Conservation (phyloP, 2,113 vertebrate species). For the Antigone vipio region DNA sequence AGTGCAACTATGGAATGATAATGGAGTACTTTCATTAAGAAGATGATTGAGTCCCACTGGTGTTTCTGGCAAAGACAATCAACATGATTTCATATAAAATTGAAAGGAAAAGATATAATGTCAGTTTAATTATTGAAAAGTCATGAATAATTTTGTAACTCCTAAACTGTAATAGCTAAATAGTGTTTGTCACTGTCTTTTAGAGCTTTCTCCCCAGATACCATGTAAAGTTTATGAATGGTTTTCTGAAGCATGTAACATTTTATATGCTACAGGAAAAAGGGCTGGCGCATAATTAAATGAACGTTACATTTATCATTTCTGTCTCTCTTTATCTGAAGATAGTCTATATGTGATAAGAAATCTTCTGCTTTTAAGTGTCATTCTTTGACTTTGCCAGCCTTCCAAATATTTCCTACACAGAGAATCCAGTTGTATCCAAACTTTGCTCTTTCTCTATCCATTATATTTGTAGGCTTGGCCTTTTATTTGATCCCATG, state of each 20-base stretch:
- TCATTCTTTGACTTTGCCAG: neutral
- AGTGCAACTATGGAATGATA: neutral
- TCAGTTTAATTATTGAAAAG: conserved; percentile 16
- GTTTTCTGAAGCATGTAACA: neutral
- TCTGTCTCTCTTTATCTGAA: neutral
- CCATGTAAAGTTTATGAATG: neutral
- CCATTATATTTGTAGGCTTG: neutral
- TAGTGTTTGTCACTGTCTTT: neutral
- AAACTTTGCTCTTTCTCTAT: neutral
- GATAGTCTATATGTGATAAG: neutral
- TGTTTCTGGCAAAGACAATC: neutral
- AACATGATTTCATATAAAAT: neutral
- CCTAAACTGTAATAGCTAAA: neutral
- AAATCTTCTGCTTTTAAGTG: neutral
- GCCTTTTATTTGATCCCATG: neutral
- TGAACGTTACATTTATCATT: neutral
- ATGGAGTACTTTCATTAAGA: neutral
- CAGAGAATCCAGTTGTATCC: neutral
- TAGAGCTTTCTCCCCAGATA: neutral
- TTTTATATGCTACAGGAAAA: neutral
- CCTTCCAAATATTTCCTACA: neutral
- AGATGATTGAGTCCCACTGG: neutral
- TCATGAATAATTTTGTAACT: neutral
- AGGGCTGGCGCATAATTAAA: neutral
- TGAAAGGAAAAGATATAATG: neutral